Evolutionary conservation across 1,140 invertebrate genomes (phyloP), one percentile per base, ranked within the genome.

Genomic region (Nasonia vitripennis): DNA sequence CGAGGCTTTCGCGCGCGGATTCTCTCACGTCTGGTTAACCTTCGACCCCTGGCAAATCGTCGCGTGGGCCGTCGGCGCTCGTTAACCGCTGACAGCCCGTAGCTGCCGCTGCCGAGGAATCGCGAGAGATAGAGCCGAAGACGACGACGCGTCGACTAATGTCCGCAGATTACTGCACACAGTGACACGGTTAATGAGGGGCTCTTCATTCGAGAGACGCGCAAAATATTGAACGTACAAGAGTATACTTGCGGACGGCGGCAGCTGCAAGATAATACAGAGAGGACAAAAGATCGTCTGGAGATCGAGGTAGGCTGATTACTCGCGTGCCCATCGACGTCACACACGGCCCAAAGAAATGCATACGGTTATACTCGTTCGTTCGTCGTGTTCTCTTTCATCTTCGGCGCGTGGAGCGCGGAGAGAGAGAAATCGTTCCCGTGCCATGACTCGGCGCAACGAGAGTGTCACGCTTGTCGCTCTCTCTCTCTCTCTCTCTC

Each of bases 1-100:
- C n/a, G 51, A 27, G 51, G 14, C 45, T 12, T 55, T 23, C 14
- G 31, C n/a, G 55, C 20, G 27, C 17, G 34, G 3, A 55, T 51
- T 70, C 55, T 79, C 83, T 84, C 83, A 73, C 41, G 67, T 84
- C 67, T 48, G 41, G 11, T 87, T 84, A 87, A 84, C 86, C 83
- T 82, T n/a, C 48, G 79, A 78, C 78, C 55, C 55, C 83, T 68
- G 48, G 20, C 34, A 70, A 45, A 83, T 34, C 77, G 78, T 82
- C 83, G 86, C 79, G 83, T 84, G 78, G 78, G 77, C 70, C 48
- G 78, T 20, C 67, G 78, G 6, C 45, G 51, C 85, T 79, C 68
- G 85, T 83, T 86, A 83, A 86, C 34, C 62, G 55, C 55, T 62
- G 55, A 62, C 20, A 62, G 55, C n/a, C 9, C 48, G 3, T 51